Evolutionary conservation across 2,113 vertebrate species (phyloP).

Genomic region (Sceloporus tristichus): DNA sequence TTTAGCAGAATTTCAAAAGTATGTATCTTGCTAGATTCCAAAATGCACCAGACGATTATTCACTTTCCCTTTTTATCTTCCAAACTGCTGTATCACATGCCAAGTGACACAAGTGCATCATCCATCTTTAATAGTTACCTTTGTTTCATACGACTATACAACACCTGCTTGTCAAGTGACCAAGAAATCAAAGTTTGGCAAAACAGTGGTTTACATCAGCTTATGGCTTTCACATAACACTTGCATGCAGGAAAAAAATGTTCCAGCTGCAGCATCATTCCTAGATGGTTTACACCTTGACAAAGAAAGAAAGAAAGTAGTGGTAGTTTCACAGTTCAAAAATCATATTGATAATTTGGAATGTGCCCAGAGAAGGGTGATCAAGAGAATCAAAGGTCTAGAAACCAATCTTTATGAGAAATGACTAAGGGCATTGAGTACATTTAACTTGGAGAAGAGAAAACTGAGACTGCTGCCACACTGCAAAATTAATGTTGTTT

Average conservation of each 20-base stretch:
- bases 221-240: constrained; percentile 69
- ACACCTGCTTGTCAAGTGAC: constrained; percentile 70
- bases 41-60: not conserved
- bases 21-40: constrained; percentile 25
- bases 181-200: constrained; percentile 69
- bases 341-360: too few relatives aligned
- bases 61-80: constrained; percentile 15
- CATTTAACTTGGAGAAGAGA: too few relatives aligned
- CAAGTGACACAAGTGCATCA: constrained; percentile 49
- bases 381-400: too few relatives aligned
- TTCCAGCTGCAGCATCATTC: constrained; percentile 61
- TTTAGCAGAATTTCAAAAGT: not conserved
- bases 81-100: constrained; percentile 56
- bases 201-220: constrained; percentile 71
- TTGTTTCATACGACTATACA: constrained; percentile 52
- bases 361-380: too few relatives aligned
- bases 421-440: too few relatives aligned
- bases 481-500: too few relatives aligned
- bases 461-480: too few relatives aligned
- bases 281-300: constrained; percentile 21
- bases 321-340: too few relatives aligned
- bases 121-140: constrained; percentile 52
- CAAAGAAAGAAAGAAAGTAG: too few relatives aligned
- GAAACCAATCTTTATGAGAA: too few relatives aligned
- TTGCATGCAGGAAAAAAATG: constrained; percentile 62